phyloP scores from a whole-genome alignment of 2,888 invertebrate genomes.

The Arctia plantaginis region DNA sequence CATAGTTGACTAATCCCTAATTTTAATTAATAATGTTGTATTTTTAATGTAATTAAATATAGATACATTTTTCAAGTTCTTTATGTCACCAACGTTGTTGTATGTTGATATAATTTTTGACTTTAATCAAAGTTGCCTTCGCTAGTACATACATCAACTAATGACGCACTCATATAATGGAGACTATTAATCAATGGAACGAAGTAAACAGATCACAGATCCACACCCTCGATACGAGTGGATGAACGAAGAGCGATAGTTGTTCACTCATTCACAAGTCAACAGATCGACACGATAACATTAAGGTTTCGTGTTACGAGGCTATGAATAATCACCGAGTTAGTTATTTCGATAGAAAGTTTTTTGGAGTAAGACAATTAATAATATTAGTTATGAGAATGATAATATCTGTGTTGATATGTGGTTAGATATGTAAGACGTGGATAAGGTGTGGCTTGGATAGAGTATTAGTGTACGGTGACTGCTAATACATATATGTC shows the following conservation, averaged over 20 bases:
- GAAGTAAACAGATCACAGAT: conserved; percentile 50
- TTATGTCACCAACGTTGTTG: neutral
- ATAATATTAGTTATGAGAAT: conserved; percentile 32
- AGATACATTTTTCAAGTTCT: neutral
- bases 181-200: conserved; percentile 65
- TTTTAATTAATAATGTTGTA: neutral
- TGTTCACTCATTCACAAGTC: conserved; percentile 30
- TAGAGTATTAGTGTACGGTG: neutral
- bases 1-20: too few relatives aligned
- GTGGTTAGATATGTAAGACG: neutral
- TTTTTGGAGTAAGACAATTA: conserved; percentile 40
- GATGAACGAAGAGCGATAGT: conserved; percentile 54
- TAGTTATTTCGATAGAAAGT: conserved; percentile 24
- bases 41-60: neutral
- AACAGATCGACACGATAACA: conserved; percentile 50
- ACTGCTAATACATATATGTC: too few relatives aligned
- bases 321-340: conserved; percentile 38
- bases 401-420: conserved; percentile 35
- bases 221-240: conserved; percentile 49
- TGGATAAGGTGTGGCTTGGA: neutral
- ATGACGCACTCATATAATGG: conserved; percentile 48
- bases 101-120: neutral
- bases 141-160: conserved; percentile 54
- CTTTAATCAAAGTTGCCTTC: conserved; percentile 9
- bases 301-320: conserved; percentile 35